Evolutionary conservation across 2,888 invertebrate species (phyloP).

Genomic region (Pachydiplax longipennis): DNA sequence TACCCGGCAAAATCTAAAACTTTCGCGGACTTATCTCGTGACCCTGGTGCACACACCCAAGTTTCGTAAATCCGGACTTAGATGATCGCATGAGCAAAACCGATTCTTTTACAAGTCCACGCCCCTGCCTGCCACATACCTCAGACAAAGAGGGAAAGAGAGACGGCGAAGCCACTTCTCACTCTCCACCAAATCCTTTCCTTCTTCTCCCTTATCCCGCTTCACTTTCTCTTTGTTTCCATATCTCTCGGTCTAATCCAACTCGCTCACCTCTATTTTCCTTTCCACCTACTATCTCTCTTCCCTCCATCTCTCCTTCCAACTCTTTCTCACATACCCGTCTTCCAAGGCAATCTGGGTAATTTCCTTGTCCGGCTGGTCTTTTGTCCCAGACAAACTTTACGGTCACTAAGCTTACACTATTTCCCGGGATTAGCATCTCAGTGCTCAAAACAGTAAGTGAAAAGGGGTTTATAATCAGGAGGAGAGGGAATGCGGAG

Average conservation of each 20-base stretch:
- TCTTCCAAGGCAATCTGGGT: background rate
- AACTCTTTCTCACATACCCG: background rate
- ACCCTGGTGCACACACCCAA: no score
- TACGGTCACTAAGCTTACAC: slow-evolving; percentile 3
- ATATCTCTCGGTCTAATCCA: slow-evolving; percentile 2
- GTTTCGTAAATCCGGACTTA: no score
- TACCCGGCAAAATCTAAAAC: no score
- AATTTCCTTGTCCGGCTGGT: background rate
- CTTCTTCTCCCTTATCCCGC: background rate
- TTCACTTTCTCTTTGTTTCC: background rate
- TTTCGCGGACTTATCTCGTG: no score
- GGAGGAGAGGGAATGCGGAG: background rate
- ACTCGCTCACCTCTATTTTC: background rate
- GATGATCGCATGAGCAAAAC: no score
- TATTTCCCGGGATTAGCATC: slow-evolving; percentile 20
- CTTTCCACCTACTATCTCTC: background rate
- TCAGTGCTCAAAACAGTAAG: background rate
- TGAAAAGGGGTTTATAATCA: background rate
- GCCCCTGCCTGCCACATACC: no score
- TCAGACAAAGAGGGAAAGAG: background rate
- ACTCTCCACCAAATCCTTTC: background rate
- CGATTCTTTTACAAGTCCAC: no score
- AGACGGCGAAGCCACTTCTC: background rate
- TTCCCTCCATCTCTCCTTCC: background rate
- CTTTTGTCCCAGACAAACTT: background rate